These are phyloP conservation scores for Himalopsyche kuldschensis DNA, from an alignment of 2,888 invertebrate genomes.

Conservation along the genomic window DNA sequence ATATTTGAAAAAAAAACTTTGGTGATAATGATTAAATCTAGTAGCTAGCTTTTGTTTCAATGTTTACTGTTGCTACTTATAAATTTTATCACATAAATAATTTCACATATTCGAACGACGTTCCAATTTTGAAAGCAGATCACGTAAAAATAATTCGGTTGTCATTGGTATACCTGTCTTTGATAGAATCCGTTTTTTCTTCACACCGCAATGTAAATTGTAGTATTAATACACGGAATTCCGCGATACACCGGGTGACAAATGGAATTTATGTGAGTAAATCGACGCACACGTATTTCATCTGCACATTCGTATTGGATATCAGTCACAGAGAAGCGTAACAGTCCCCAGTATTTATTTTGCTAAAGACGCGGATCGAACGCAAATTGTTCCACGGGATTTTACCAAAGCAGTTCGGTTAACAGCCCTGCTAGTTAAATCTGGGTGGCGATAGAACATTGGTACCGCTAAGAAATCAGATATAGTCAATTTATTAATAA, in stretches of 20 bases:
- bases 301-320: neutral
- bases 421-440: neutral
- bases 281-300: neutral
- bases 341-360: constrained; percentile 17
- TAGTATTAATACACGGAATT: neutral
- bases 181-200: neutral
- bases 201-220: neutral
- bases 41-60: no score
- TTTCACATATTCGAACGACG: no score
- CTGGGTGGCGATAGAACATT: neutral
- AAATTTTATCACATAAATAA: no score
- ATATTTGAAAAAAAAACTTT: no score
- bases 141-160: no score
- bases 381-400: constrained; percentile 20
- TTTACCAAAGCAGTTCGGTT: constrained; percentile 1
- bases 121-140: no score
- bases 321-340: constrained; percentile 11
- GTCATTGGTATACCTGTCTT: no score
- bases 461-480: neutral
- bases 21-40: no score
- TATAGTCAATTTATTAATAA: neutral
- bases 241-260: neutral
- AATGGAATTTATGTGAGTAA: neutral
- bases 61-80: no score
- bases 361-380: constrained; percentile 29